Evolutionary conservation across 2,113 vertebrate genomes (phyloP), one percentile per base, ranked within the genome.

Genomic region (Rhizomys pruinosus): DNA sequence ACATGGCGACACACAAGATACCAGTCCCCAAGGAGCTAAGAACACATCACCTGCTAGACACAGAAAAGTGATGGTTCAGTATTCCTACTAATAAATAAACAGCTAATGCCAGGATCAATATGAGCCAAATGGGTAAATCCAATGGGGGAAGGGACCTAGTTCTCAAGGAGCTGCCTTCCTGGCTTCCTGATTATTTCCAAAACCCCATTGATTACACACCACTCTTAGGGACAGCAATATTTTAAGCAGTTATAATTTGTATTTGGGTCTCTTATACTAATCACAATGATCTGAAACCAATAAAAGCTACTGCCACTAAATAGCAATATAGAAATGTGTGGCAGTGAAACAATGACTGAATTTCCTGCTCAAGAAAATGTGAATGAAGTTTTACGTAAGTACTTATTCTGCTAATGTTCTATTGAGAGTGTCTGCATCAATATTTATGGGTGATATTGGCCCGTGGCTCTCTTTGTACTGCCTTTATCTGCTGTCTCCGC

Each of bases 201-300:
- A 86, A 34, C 2, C 8, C 9, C 57, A 55, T 13, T 57, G 55
- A 29, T 22, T 74, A 59, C 84, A 61, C 9, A 82, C 11, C 32
- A 73, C 6, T 34, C 29, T 87, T 89, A 66, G 59, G 42, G 86
- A 22, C 13, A 32, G 47, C 74, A 79, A 66, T 90, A 68, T 84
- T 73, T 93, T 84, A 32, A 91, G 59, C n/a, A 61, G 2, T 91
- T 89, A 91, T 16, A 57, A 68, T 47, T 47, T 90, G 16, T 61
- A 7, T 82, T 94, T 59, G 4, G 77, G 42, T 84, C 37, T 84
- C 19, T 52, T 63, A 7, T 3, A 71, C 10, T 61, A 78, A 71
- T 32, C 37, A 78, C 27, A 61, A 13, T 52, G 42, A 84, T 71
- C 34, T 64, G 47, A 52, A 73, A 66, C 87, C 57, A 37, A 29